Evolutionary conservation across 2,888 invertebrate species (phyloP), one percentile per base, ranked within the genome.

Genomic region (Baronia brevicornis): DNA sequence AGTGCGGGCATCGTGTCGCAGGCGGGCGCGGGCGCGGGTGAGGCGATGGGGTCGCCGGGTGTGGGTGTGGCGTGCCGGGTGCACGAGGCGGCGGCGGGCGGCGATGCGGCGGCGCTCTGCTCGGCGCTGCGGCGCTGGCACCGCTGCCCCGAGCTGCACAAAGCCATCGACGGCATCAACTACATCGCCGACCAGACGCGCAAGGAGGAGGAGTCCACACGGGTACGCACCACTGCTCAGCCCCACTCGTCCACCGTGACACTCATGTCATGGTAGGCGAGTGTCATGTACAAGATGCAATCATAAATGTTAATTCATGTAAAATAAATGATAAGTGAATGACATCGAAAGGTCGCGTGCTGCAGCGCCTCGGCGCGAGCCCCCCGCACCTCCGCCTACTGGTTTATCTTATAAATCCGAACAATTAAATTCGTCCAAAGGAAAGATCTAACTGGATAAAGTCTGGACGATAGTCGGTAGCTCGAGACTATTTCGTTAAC

Each of bases 141-240:
- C 70, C 91, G 91, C 68, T 96, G 95, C 74, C 95, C 95, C 21
- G 96, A 96, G 78, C 88, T 96, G 48, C 93, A 94, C 78, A 95
- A 95, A 74, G 96, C 96, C 55, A 95, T 95, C 72, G 95, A 95
- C 69, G 95, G 95, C 45, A 94, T 96, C 48, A 89, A 92, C 60
- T 96, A 94, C 70, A 96, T 96, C 60, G 96, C 96, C 28, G 95
- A 96, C 74, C 95, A 96, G 73, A 95, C 95, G 35, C 91, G 93
- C 60, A 90, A 94, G 61, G 95, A 95, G 74, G 95, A 96, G 75
- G 95, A 96, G 68, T 94, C 95, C 37, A 94, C 94, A 32, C 89
- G 93, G 87, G 95, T 95, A 69, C 84, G 87, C 73, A 14, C 15
- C 12, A 9, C 21, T 10, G n/a, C n/a, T n/a, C n/a, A 5, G 4